These are phyloP conservation scores for Caradrina clavipalpis DNA, from an alignment of 2,888 invertebrate genomes.

Conservation along the genomic window DNA sequence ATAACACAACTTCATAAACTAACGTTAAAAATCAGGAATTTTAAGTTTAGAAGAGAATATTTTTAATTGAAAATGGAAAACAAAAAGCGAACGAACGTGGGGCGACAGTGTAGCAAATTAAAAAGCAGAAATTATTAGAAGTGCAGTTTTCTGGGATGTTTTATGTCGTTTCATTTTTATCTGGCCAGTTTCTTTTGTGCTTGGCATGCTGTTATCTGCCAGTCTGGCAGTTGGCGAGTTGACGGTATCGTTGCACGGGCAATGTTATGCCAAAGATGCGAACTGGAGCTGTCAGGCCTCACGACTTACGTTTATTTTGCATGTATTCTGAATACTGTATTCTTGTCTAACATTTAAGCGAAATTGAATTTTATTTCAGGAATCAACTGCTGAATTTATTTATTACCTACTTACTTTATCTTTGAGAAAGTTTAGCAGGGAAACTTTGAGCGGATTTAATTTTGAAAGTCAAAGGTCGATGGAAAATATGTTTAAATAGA, in stretches of 20 bases:
- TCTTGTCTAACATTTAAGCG: conserved; percentile 1
- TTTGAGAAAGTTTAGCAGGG: neutral
- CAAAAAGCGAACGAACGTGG: conserved; percentile 62
- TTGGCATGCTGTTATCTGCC: conserved; percentile 72
- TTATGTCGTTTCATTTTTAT: conserved; percentile 73
- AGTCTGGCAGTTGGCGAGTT: conserved; percentile 64
- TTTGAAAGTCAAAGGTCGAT: neutral
- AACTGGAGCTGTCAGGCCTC: conserved; percentile 52
- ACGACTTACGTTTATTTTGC: conserved; percentile 28
- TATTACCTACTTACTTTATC: neutral
- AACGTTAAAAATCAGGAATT: conserved; percentile 20
- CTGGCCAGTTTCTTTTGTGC: conserved; percentile 69
- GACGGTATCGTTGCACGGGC: conserved; percentile 63
- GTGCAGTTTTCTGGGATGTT: conserved; percentile 63
- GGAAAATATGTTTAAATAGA: conserved; percentile 19
- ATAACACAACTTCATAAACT: conserved; percentile 16
- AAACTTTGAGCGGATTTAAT: conserved; percentile 2
- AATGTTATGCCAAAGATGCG: conserved; percentile 67
- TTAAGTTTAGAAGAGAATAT: conserved; percentile 49
- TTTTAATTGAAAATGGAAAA: conserved; percentile 69
- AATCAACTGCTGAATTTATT: neutral
- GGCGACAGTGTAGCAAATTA: conserved; percentile 70
- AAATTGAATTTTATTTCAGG: neutral
- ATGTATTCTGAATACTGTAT: neutral
- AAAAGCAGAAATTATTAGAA: conserved; percentile 75